These are phyloP conservation scores for Cephalopachus bancanus DNA, from an alignment of 2,797 vertebrate genomes.

Conservation along the genomic window DNA sequence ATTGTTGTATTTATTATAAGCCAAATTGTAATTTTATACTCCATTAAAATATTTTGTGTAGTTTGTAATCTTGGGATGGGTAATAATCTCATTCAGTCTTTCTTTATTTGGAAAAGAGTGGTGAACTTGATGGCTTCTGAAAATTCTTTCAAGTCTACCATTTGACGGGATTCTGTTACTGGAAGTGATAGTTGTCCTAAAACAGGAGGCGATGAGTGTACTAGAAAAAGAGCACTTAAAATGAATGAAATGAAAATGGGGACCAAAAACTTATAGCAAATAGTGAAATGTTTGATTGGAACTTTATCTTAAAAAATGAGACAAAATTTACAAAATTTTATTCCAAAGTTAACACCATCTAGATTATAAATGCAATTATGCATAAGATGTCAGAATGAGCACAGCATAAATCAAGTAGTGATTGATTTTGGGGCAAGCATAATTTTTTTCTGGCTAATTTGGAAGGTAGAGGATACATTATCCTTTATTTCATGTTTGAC, in stretches of 20 bases:
- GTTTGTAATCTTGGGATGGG: background rate
- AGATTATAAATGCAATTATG: background rate
- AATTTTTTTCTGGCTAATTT: slow-evolving; percentile 7
- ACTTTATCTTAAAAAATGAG: background rate
- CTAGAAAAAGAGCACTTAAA: background rate
- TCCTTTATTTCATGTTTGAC: slow-evolving; percentile 43
- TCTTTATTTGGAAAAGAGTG: background rate
- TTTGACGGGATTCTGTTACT: background rate
- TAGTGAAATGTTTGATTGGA: background rate
- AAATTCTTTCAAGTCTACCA: background rate
- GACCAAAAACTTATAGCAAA: background rate
- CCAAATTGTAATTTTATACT: background rate
- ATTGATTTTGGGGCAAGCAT: slow-evolving; percentile 36
- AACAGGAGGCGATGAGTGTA: background rate
- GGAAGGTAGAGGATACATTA: background rate
- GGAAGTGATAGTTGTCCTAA: background rate
- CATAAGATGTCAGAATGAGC: background rate
- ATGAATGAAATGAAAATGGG: background rate
- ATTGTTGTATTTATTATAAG: background rate
- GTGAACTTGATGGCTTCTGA: background rate
- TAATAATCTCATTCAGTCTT: background rate
- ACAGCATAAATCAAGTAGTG: background rate
- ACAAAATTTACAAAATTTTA: background rate
- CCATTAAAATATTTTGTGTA: background rate
- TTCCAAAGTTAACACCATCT: slow-evolving; percentile 1